phyloP scores from a whole-genome alignment of 1,140 invertebrate species.

The Cherax quadricarinatus region DNA sequence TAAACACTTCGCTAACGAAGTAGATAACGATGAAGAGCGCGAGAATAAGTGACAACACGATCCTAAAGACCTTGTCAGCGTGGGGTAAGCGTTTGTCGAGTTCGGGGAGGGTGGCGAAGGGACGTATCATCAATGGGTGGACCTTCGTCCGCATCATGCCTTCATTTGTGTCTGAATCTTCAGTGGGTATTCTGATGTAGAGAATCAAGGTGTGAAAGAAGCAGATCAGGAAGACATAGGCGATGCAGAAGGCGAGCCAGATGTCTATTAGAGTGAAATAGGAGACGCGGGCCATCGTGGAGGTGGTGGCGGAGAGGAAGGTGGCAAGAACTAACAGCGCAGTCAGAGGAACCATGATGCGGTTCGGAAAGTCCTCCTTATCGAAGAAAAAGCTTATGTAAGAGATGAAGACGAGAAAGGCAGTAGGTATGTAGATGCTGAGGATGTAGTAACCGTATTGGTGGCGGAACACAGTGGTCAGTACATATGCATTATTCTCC shows the following conservation, averaged over 20 bases:
- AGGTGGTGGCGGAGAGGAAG: slow-evolving; percentile 42
- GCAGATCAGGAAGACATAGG: slow-evolving; percentile 28
- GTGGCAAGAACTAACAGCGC: slow-evolving; percentile 32
- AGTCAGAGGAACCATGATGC: slow-evolving; percentile 50
- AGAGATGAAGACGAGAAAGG: slow-evolving; percentile 11
- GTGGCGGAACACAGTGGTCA: slow-evolving; percentile 17
- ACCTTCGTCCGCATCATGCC: neutral
- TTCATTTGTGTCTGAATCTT: neutral
- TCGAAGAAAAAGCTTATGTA: slow-evolving; percentile 46
- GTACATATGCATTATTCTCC: neutral
- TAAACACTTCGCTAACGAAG: neutral
- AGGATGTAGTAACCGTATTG: slow-evolving; percentile 27
- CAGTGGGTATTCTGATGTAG: neutral
- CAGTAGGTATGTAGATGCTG: slow-evolving; percentile 49
- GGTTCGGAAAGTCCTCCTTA: slow-evolving; percentile 36
- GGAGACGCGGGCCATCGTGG: slow-evolving; percentile 31
- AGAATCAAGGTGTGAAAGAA: slow-evolving; percentile 4
- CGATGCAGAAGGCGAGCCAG: slow-evolving; percentile 53
- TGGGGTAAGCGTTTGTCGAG: neutral
- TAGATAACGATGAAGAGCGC: neutral
- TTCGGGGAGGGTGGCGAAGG: neutral
- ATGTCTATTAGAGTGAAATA: slow-evolving; percentile 55
- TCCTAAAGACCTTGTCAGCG: neutral
- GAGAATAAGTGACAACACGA: neutral
- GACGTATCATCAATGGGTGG: neutral